Evolutionary conservation across 2,797 vertebrate species (phyloP).

Genomic region (Sebastes jordani): DNA sequence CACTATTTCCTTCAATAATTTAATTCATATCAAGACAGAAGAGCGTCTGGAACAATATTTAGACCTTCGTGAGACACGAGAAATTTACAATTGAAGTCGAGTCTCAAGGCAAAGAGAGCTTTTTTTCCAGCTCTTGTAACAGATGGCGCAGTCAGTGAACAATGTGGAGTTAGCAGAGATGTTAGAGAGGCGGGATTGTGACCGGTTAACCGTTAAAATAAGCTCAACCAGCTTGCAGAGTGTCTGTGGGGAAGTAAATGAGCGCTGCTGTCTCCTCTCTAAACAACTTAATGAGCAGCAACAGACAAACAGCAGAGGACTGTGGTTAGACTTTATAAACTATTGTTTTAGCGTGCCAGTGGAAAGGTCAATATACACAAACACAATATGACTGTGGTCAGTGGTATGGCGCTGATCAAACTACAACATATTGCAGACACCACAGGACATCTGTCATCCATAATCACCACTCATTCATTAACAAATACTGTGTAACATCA

Average conservation of each 20-base stretch:
- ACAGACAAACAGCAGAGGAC: neutral
- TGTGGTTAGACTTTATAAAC: neutral
- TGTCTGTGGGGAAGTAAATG: neutral
- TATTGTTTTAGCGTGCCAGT: neutral
- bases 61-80: neutral
- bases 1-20: neutral
- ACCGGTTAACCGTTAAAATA: neutral
- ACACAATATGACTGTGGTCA: neutral
- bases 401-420: neutral
- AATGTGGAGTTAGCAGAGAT: neutral
- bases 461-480: constrained; percentile 16
- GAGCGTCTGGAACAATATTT: neutral
- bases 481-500: neutral
- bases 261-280: neutral
- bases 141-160: constrained; percentile 11
- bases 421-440: constrained; percentile 25
- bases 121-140: neutral
- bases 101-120: neutral
- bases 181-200: neutral
- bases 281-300: neutral
- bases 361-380: too few relatives aligned
- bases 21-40: neutral
- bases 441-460: constrained; percentile 4
- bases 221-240: neutral
- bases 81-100: neutral